Evolutionary conservation across 2,888 invertebrate species (phyloP), one percentile per base, ranked within the genome.

Genomic region (Scrobipalpa costella): DNA sequence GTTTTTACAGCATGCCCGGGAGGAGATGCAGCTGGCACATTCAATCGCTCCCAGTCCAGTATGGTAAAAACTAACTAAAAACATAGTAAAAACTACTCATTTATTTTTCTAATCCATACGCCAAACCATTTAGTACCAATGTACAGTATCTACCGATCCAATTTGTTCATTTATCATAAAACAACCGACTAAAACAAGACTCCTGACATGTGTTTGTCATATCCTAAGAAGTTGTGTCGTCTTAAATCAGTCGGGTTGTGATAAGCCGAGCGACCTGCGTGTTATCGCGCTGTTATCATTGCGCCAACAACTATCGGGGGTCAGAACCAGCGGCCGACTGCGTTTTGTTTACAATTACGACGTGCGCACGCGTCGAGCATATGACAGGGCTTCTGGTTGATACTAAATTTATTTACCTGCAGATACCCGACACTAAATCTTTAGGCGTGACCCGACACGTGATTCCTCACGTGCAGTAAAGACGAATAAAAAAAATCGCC

Each of bases 341-440:
- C 74, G 78, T 69, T 75, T 79, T 84, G 84, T 84, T 86, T 86
- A 81, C 79, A 71, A 73, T 76, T 70, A 67, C 69, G 75, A 81
- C 77, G 76, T 71, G 77, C 76, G 81, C 88, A 88, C 86, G 88
- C 87, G 84, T 75, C 80, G 74, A 74, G 71, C 79, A 83, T 84
- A 86, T 88, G 88, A 83, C 80, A 71, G 73, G 68, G 5, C 27
- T 27, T 3, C 49, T 47, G n/a, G 61, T 49, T 64, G n/a, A 34
- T 17, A 36, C 61, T 15, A 36, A 47, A 40, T 52, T 44, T 44
- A 7, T 52, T 44, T 55, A 63, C 63, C 59, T 52, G 50, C 8
- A 19, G 50, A 50, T 50, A 21, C 7, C 8, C 50, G 50, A 50
- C 19, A 21, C 7, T 17, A 21, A 21, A 50, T 50, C 21, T 50